Base-by-base conservation (phyloP, 2,888 invertebrate genomes). In the Drosophila greeni region DNA sequence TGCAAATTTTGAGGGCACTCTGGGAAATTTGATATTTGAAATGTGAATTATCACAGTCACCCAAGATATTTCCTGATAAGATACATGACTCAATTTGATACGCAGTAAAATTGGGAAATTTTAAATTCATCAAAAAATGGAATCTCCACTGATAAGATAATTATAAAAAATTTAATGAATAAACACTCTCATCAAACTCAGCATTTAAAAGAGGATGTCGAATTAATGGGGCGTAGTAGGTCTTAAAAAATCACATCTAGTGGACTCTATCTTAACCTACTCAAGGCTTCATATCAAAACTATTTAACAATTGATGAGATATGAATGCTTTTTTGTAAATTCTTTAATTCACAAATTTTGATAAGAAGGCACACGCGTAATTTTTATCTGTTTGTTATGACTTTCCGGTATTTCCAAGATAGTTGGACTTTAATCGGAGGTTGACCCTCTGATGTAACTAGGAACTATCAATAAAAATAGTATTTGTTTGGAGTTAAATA, bases 131-230 rank as follows among this genome's bases (percentile, higher is more conserved):
- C n/a, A 9, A 9, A 45, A 45, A 45, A 45, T 4, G 2, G 7
- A 31, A 26, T 55, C 8, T 45, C 18, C 8, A 2, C 14, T 14
- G 58, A 59, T 59, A 59, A 59, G 59, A 56, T 59, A 57, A 37
- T 12, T 16, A 0, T 36, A 23, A 3, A 24, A 29, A 31, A 11
- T 24, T 37, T 11, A 31, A 31, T 36, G 14, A 7, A 42, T 29
- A 26, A 51, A 7, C 37, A 39, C 12, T 43, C 14, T n/a, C 24
- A 26, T 33, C 16, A 16, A 36, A n/a, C 24, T 18, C 6, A 18
- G 7, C 11, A 23, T 45, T 45, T 20, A 11, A 31, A 11, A 37
- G 5, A 52, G 37, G 56, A 56, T 45, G 57, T 54, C 20, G 18
- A 34, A n/a, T 40, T 36, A 24, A 18, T n/a, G 29, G 24, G 26